Evolutionary conservation across 2,797 vertebrate species (phyloP).

Genomic region (Hyperoplus lanceolatus): DNA sequence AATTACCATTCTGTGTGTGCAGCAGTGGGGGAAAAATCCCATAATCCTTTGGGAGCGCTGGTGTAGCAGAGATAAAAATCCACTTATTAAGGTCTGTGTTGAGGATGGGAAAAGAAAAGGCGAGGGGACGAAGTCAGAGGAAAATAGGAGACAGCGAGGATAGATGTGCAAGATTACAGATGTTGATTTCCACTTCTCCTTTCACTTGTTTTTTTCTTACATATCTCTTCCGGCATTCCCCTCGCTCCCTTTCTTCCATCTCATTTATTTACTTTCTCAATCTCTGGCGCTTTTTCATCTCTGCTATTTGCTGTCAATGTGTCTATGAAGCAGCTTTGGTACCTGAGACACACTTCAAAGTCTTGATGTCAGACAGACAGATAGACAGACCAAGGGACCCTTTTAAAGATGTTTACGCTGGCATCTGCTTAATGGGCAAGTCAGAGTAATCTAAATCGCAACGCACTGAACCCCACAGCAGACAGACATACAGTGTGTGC

Average conservation of each 20-base stretch:
- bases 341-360: slow-evolving; percentile 62
- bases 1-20: slow-evolving; percentile 75
- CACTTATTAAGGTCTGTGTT: slow-evolving; percentile 77
- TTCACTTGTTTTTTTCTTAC: slow-evolving; percentile 31
- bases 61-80: slow-evolving; percentile 81
- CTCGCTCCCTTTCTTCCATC: slow-evolving; percentile 30
- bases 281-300: slow-evolving; percentile 35
- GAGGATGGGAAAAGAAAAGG: slow-evolving; percentile 59
- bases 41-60: slow-evolving; percentile 77
- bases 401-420: slow-evolving; percentile 70
- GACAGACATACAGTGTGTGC: slow-evolving; percentile 36
- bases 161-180: slow-evolving; percentile 58
- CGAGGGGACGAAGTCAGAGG: slow-evolving; percentile 39
- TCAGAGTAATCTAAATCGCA: slow-evolving; percentile 56
- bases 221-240: slow-evolving; percentile 23
- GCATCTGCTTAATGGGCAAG: slow-evolving; percentile 63
- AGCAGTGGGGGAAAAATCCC: slow-evolving; percentile 47
- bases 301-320: slow-evolving; percentile 47
- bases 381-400: slow-evolving; percentile 47
- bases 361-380: slow-evolving; percentile 52
- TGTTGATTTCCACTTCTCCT: slow-evolving; percentile 57
- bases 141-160: slow-evolving; percentile 42
- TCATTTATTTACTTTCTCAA: slow-evolving; percentile 50
- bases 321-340: slow-evolving; percentile 42
- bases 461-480: slow-evolving; percentile 40